These are phyloP conservation scores for Agelastica alni DNA, from an alignment of 2,888 invertebrate species.

Conservation along the genomic window DNA sequence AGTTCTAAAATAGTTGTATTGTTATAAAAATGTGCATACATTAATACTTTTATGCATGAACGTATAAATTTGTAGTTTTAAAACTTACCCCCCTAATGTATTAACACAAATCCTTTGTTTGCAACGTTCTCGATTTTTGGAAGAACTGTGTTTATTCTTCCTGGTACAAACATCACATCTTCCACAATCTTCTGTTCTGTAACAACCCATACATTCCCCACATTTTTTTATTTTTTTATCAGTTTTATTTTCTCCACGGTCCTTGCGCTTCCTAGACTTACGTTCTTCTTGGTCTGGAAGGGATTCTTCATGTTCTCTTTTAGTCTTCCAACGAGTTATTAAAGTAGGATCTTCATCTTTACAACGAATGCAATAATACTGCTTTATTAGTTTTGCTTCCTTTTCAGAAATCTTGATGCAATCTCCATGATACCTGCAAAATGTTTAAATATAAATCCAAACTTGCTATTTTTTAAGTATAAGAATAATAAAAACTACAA, in stretches of 20 bases:
- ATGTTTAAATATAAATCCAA: too few species aligned
- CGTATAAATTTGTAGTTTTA: background rate
- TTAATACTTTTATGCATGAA: too few species aligned
- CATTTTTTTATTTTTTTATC: conserved; percentile 64
- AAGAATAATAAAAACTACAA: too few species aligned
- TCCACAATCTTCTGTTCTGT: conserved; percentile 70
- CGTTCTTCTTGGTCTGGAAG: conserved; percentile 41
- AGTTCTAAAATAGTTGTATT: conserved; percentile 48
- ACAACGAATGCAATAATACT: conserved; percentile 89
- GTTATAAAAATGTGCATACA: too few species aligned
- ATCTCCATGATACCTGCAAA: conserved; percentile 82
- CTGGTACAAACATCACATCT: conserved; percentile 67
- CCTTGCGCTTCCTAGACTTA: conserved; percentile 48
- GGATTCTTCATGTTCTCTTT: conserved; percentile 39
- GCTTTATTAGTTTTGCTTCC: conserved; percentile 90
- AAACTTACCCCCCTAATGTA: conserved; percentile 48
- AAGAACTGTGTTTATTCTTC: conserved; percentile 46
- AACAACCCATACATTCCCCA: conserved; percentile 77
- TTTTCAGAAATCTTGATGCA: conserved; percentile 94
- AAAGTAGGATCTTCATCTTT: conserved; percentile 81
- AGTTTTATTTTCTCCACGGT: conserved; percentile 49
- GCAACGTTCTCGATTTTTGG: conserved; percentile 56
- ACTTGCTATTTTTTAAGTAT: too few species aligned
- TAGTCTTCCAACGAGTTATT: conserved; percentile 61
- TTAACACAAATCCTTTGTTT: conserved; percentile 60